Percentiles rank a stretch among this genome's conserved stretches.
phyloP scores from a whole-genome alignment of 2,797 vertebrate genomes.

The Limosa lapponica region DNA sequence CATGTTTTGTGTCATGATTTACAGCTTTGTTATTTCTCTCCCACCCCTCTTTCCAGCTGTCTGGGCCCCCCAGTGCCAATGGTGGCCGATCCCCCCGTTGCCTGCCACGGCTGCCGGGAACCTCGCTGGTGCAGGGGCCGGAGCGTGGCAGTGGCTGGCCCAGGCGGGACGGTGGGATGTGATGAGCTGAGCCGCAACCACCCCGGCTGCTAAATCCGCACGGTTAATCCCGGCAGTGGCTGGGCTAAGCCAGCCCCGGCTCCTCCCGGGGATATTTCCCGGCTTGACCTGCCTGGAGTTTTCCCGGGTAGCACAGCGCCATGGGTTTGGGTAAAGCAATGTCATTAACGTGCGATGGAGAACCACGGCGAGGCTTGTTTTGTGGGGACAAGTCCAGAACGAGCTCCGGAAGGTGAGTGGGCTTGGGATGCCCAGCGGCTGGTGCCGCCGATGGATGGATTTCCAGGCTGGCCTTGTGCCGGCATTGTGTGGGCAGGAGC shows the following conservation, averaged over 20 bases:
- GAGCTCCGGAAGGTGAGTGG: neutral
- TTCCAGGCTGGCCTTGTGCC: accelerated
- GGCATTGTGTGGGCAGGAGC: neutral
- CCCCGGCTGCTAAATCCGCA: neutral
- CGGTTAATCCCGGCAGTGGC: neutral
- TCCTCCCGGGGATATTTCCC: neutral
- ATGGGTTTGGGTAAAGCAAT: neutral
- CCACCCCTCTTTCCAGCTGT: neutral
- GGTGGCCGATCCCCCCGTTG: neutral
- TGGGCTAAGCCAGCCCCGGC: neutral
- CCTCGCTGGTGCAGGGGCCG: accelerated
- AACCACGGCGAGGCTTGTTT: accelerated
- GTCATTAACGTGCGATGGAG: accelerated
- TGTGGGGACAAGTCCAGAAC: neutral
- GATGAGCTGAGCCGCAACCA: neutral
- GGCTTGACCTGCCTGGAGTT: neutral
- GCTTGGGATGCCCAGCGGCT: neutral
- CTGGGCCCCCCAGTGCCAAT: accelerated
- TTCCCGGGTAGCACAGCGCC: accelerated
- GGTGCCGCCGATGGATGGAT: neutral
- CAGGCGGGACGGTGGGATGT: neutral
- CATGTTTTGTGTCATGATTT: slow-evolving; percentile 92
- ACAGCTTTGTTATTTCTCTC: slow-evolving; percentile 75
- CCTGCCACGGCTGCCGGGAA: accelerated
- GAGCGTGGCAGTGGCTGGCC: accelerated